Evolutionary conservation across 2,888 invertebrate species (phyloP).

Genomic region (Pristionchus mayeri): DNA sequence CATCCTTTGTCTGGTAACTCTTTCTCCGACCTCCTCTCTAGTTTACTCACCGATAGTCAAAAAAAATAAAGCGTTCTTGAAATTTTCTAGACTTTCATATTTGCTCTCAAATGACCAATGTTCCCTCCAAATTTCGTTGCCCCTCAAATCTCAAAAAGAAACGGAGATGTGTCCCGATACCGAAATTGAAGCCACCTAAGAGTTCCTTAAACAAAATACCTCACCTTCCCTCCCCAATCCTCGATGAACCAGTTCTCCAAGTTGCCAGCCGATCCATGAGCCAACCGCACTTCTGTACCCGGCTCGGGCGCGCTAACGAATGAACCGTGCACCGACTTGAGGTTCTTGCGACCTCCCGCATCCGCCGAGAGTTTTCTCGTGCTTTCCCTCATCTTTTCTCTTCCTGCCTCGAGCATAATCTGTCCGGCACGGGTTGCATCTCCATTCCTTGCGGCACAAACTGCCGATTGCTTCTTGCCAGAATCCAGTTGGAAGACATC

Average conservation of each 20-base stretch:
- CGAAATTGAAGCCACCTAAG: too few relatives aligned
- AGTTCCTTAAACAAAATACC: background rate
- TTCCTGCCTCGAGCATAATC: background rate
- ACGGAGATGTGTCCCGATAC: too few relatives aligned
- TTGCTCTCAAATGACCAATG: too few relatives aligned
- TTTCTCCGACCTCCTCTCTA: too few relatives aligned
- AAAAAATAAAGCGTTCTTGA: too few relatives aligned
- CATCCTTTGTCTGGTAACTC: too few relatives aligned
- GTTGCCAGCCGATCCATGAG: background rate
- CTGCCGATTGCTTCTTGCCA: too few relatives aligned
- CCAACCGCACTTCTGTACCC: background rate
- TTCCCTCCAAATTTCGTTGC: too few relatives aligned
- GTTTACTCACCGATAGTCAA: too few relatives aligned
- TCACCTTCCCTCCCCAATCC: background rate
- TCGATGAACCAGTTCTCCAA: constrained; percentile 37
- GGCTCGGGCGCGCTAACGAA: background rate
- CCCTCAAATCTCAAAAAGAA: too few relatives aligned
- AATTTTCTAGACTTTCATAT: too few relatives aligned
- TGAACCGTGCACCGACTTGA: background rate
- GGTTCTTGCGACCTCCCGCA: background rate
- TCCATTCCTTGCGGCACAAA: background rate
- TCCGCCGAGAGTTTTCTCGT: background rate
- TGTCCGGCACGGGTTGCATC: background rate
- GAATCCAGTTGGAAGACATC: too few relatives aligned
- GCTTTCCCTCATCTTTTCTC: background rate